phyloP scores from a whole-genome alignment of 2,113 vertebrate species.

The Alaudala cheleensis region DNA sequence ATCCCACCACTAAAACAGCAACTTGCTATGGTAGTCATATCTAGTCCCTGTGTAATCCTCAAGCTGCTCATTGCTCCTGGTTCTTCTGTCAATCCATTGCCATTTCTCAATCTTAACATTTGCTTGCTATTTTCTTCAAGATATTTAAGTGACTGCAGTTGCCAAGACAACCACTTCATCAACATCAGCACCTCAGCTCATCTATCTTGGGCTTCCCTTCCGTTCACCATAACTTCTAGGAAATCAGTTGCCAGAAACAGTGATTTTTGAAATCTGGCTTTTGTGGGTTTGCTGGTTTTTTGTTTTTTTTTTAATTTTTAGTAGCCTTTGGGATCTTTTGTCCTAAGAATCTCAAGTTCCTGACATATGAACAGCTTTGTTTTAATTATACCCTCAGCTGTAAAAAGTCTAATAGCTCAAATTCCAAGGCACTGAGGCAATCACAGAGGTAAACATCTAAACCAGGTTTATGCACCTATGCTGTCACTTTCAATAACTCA shows the following conservation, averaged over 20 bases:
- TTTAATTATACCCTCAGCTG: background rate
- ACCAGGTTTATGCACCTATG: background rate
- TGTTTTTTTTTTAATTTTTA: background rate
- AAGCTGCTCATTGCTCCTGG: background rate
- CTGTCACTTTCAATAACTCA: background rate
- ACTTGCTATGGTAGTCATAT: background rate
- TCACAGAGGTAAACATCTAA: background rate
- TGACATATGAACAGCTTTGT: background rate
- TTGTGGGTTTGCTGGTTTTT: background rate
- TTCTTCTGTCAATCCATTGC: background rate
- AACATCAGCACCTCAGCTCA: constrained; percentile 44
- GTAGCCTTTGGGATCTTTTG: background rate
- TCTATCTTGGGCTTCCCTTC: constrained; percentile 55
- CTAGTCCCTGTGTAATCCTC: background rate
- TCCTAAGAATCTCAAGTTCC: background rate
- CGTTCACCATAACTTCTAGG: constrained; percentile 1
- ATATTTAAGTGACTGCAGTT: constrained; percentile 62
- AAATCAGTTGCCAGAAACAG: background rate
- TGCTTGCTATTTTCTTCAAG: constrained; percentile 32
- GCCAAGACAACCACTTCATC: constrained; percentile 41
- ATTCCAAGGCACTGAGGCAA: background rate
- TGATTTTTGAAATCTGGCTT: background rate
- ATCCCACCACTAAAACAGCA: background rate
- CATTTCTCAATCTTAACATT: constrained; percentile 32
- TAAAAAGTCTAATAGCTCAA: background rate